These are phyloP conservation scores for Thalassarche chlororhynchos DNA, from an alignment of 2,113 vertebrate genomes.

Conservation along the genomic window DNA sequence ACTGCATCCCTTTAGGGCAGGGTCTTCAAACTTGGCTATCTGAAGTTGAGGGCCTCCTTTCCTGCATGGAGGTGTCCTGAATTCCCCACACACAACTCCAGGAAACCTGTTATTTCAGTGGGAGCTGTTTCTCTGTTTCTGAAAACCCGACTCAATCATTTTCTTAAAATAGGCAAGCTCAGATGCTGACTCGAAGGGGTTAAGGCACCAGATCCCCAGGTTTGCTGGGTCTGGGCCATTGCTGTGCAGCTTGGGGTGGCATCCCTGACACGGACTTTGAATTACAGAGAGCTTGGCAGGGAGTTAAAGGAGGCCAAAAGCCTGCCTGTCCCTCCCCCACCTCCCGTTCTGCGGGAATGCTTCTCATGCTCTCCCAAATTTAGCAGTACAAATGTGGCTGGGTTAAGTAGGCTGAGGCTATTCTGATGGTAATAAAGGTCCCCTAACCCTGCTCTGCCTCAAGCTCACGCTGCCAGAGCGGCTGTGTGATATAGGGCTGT, in stretches of 20 bases:
- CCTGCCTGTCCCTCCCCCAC: not conserved
- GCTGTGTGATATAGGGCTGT: not conserved
- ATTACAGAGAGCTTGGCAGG: not conserved
- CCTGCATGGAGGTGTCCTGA: not conserved
- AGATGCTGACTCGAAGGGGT: not conserved
- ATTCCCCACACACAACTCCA: not conserved
- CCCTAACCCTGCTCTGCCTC: not conserved
- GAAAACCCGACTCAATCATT: not conserved
- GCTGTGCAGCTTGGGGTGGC: not conserved
- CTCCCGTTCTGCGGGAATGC: not conserved
- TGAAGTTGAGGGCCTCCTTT: not conserved
- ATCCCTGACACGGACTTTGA: not conserved
- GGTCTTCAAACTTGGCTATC: not conserved
- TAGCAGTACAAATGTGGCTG: slow-evolving; percentile 4
- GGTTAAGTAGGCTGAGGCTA: not conserved
- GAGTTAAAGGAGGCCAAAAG: slow-evolving; percentile 21
- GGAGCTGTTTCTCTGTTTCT: not conserved
- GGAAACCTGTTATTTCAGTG: not conserved
- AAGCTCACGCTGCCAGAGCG: not conserved
- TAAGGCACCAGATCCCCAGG: not conserved
- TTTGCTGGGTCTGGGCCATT: not conserved
- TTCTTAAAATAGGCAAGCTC: not conserved
- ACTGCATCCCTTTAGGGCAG: not conserved
- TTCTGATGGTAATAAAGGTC: not conserved
- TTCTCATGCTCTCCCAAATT: slow-evolving; percentile 55